Percentiles rank a stretch among this genome's conserved stretches.
These are phyloP conservation scores for Chrysemys picta DNA, from an alignment of 2,113 vertebrate species.

Conservation along the genomic window DNA sequence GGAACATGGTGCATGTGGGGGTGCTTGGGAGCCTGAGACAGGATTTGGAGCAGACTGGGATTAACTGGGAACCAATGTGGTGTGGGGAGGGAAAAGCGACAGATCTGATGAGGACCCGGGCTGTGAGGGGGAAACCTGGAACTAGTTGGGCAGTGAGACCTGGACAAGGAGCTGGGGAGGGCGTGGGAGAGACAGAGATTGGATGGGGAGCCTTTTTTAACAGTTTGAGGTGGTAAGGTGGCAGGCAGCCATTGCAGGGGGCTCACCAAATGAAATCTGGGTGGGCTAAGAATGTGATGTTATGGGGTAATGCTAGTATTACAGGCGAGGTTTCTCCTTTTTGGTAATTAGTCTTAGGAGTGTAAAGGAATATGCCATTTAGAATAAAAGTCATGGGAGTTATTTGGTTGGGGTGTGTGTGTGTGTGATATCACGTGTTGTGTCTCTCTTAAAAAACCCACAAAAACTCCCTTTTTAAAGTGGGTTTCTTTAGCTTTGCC, in stretches of 20 bases:
- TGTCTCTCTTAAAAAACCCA: not conserved
- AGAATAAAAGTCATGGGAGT: not conserved
- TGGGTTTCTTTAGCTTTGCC: not conserved
- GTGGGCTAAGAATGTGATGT: not conserved
- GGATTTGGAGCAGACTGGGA: not conserved
- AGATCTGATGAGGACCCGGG: not conserved
- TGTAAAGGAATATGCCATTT: constrained; percentile 41
- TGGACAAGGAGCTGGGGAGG: not conserved
- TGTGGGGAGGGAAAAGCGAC: not conserved
- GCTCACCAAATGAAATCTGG: not conserved
- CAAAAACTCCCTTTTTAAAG: not conserved
- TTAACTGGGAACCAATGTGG: not conserved
- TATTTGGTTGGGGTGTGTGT: not conserved
- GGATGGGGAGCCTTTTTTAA: not conserved
- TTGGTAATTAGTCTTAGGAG: not conserved
- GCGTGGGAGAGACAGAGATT: not conserved
- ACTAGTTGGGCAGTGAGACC: not conserved
- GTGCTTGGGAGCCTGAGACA: not conserved
- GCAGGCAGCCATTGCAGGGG: not conserved
- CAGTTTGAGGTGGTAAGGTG: not conserved
- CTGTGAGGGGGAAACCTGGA: not conserved
- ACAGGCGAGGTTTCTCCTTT: not conserved
- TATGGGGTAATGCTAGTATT: constrained; percentile 23
- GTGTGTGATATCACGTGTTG: not conserved
- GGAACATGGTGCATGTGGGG: not conserved